Evolutionary conservation across 1,140 invertebrate genomes (phyloP).

Genomic region (Ridgeia piscesae): DNA sequence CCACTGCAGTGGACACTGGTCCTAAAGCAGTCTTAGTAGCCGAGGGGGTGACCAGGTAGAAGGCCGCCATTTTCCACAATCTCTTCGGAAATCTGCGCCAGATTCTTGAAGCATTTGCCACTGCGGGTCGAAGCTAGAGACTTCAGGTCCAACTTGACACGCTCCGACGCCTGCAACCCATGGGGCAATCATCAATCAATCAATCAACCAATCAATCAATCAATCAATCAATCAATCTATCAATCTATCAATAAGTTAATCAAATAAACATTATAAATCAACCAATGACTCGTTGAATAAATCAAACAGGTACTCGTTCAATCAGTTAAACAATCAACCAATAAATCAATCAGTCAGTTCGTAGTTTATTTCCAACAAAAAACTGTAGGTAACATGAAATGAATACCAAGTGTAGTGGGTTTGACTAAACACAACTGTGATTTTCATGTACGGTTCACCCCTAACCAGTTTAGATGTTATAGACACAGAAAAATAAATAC

Average conservation of each 20-base stretch:
- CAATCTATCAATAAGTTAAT: too few relatives aligned
- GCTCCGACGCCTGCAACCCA: conserved; percentile 13
- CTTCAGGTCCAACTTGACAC: not conserved
- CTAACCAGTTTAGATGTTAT: not conserved
- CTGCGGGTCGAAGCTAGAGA: not conserved
- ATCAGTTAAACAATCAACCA: too few relatives aligned
- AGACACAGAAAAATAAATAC: not conserved
- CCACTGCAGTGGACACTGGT: not conserved
- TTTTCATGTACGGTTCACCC: too few relatives aligned
- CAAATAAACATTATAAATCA: too few relatives aligned
- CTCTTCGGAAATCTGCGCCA: conserved; percentile 6
- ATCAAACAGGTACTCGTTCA: too few relatives aligned
- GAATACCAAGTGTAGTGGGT: too few relatives aligned
- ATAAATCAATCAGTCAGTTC: not conserved
- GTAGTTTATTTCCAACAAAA: too few relatives aligned
- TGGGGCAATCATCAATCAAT: not conserved
- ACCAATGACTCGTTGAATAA: not conserved
- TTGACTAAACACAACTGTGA: too few relatives aligned
- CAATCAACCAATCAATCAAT: too few relatives aligned
- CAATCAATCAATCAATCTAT: not conserved
- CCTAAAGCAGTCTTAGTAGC: not conserved
- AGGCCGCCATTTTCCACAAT: not conserved
- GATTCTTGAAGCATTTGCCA: not conserved
- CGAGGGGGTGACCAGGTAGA: not conserved
- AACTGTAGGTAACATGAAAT: too few relatives aligned